These are phyloP conservation scores for Rousettus madagascariensis DNA, from an alignment of 2,797 vertebrate genomes.

Conservation along the genomic window DNA sequence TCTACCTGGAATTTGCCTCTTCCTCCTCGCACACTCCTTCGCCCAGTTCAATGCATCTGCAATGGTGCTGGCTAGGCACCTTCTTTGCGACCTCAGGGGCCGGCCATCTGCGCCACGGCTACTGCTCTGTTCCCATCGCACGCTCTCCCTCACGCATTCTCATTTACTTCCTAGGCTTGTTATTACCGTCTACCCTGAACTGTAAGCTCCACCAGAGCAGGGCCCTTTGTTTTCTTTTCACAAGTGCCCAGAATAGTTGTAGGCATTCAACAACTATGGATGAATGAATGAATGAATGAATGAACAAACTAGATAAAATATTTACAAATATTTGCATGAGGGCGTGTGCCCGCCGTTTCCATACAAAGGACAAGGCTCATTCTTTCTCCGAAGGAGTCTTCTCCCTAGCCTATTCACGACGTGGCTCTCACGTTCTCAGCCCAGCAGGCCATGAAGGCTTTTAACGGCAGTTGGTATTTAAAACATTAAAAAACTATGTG, in stretches of 20 bases:
- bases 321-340: not conserved
- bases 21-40: not conserved
- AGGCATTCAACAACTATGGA: not conserved
- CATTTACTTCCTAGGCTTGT: no score
- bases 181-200: no score
- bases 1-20: not conserved
- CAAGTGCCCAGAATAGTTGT: not conserved
- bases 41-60: not conserved
- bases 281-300: no score
- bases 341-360: rapidly evolving
- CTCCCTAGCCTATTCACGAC: not conserved
- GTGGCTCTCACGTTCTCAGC: not conserved
- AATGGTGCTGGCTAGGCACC: no score
- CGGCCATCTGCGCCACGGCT: rapidly evolving
- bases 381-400: not conserved
- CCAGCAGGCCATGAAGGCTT: not conserved
- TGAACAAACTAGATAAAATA: not conserved
- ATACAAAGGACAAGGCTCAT: rapidly evolving
- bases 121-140: not conserved
- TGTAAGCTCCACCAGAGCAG: not conserved
- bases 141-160: not conserved
- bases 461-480: not conserved
- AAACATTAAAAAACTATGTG: not conserved
- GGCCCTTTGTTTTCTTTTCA: not conserved
- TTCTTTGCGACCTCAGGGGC: not conserved